Percentiles rank a stretch among this genome's conserved stretches.
phyloP scores from a whole-genome alignment of 2,797 vertebrate genomes.

The Epinephelus awoara region DNA sequence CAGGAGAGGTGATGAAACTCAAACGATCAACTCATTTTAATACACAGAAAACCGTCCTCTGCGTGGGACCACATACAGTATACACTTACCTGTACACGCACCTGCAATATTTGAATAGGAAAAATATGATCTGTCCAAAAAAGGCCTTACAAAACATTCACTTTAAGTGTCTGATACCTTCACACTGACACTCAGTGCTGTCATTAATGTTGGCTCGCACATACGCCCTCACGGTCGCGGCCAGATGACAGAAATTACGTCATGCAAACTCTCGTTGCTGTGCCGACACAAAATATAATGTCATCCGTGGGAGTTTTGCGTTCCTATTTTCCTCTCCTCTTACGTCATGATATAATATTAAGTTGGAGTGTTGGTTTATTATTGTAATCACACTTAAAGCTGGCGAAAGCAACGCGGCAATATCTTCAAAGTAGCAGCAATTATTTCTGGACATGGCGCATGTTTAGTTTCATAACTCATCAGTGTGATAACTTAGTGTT shows the following conservation, averaged over 20 bases:
- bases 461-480: conserved; percentile 11
- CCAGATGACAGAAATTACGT: neutral
- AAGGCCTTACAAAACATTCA: too few species aligned
- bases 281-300: neutral
- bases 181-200: too few species aligned
- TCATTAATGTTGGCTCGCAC: too few species aligned
- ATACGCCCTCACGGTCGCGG: too few species aligned
- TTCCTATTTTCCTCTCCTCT: neutral
- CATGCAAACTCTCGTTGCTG: neutral
- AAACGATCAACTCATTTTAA: neutral
- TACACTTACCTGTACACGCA: too few species aligned
- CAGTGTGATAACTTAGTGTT: neutral
- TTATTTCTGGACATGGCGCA: conserved; percentile 6
- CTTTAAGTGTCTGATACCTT: too few species aligned
- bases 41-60: too few species aligned
- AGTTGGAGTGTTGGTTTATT: neutral
- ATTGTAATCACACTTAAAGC: conserved; percentile 9
- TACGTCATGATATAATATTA: neutral
- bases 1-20: neutral
- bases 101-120: too few species aligned
- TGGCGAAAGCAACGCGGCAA: conserved; percentile 18
- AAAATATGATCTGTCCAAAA: too few species aligned
- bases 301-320: neutral
- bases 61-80: too few species aligned
- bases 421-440: conserved; percentile 23